Evolutionary conservation across 2,797 vertebrate species (phyloP), one percentile per base, ranked within the genome.

Genomic region (Hirundo rustica): DNA sequence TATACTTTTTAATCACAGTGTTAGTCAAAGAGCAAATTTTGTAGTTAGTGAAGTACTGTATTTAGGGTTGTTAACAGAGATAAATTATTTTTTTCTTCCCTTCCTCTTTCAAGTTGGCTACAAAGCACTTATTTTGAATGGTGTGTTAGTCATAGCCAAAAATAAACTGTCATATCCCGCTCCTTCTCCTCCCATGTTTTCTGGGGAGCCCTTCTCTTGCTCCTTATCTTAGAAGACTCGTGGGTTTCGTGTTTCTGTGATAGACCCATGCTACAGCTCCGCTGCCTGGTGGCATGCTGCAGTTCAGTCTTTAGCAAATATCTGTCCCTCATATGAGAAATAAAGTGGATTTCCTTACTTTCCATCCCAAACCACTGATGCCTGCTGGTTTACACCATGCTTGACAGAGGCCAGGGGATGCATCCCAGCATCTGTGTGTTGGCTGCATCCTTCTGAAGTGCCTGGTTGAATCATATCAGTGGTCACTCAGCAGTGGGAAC

Each of bases 281-380:
- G 0, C 70, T 92, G 65, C 66, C 57, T 13, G 4, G 45, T n/a
- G 15, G 9, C 1, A 0, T 82, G 5, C 36, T 88, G 57, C 40
- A 57, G 5, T 36, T 94, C 34, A 42, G 36, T 26, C 30, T 72
- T 75, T 9, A 82, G 44, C 12, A 57, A n/a, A 6, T 21, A 36
- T 5, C 26, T 64, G 6, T 61, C 29, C n/a, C 38, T 77, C 2
- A 0, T 25, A 14, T 10, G 29, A 34, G 9, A 1, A 1, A 78
- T 68, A 48, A 78, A 38, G 6, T 27, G 11, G 10, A 78, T 84
- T 78, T 61, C 70, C 25, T 12, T 67, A 2, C 26, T 75, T 86
- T 54, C 38, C 36, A 32, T 77, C 32, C 57, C 73, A 51, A 70
- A 51, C 11, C 4, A 6, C 20, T 22, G 29, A 3, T 11, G 18